Evolutionary conservation across 2,888 invertebrate genomes (phyloP), one percentile per base, ranked within the genome.

Genomic region (Teleiodes luculella): DNA sequence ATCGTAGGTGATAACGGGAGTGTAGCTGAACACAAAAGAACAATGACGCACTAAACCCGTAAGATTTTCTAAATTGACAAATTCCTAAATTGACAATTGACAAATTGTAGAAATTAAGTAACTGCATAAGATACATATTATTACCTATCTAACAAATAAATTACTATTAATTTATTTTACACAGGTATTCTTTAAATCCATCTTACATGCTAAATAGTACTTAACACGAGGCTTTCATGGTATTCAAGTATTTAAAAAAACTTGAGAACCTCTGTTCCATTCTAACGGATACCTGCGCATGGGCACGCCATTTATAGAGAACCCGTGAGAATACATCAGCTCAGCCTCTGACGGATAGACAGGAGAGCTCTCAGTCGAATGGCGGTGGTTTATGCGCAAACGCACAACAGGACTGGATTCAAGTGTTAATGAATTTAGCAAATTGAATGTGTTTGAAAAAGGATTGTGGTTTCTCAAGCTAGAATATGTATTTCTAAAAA

Each of bases 221-320:
- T 24, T 24, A 24, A 24, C 24, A 24, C 24, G 3, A 6, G 24
- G 6, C 24, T 24, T 24, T 24, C 24, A n/a, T 24, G 24, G 24
- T 4, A 24, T 4, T 4, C 24, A 24, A 3, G 6, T 4, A 36
- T 7, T 13, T 2, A 39, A 39, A 18, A 10, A 28, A 24, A 43
- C 18, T 20, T 43, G 43, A 43, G 43, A 43, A 43, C 7, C 43
- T 13, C 43, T 28, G 43, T n/a, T 11, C 24, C 3, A 43, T 7
- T 11, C 79, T 87, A 87, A 86, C 87, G 86, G 85, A 76, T 76
- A 78, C 14, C n/a, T 33, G 43, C 77, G 80, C 83, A 76, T 74
- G 67, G 59, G 65, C 58, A 61, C 57, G 60, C 72, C 69, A 70
- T 64, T 68, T 60, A 63, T 53, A 56, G 52, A 52, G 54, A 68